Base-by-base conservation (phyloP, 2,797 vertebrate genomes). In the Gambusia yucatana region DNA sequence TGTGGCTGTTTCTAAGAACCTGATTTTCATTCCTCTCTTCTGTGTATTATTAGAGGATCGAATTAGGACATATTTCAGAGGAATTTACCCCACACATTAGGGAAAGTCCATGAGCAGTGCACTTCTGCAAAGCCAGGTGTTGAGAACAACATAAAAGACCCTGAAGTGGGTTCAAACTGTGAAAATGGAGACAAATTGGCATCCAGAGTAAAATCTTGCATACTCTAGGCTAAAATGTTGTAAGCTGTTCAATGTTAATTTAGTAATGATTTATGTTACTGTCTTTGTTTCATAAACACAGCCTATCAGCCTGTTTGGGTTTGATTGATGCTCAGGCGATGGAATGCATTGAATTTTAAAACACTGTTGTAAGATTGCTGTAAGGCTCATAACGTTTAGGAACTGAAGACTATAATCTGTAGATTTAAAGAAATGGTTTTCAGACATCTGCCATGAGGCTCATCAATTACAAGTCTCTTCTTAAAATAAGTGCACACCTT, bases 101-200 rank as follows among this genome's bases (percentile, higher is more conserved):
- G 88, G 86, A 89, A 90, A 89, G 85, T 92, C 91, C 86, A 80
- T 87, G 82, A 91, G 86, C 59, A 20, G 36, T 61, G 83, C 79
- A 76, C 83, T 41, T 79, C 85, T 87, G 89, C 70, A 86, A 79
- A 87, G 41, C 93, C 93, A 93, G 92, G 89, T 94, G 94, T 93
- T 92, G 10, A 82, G 73, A 30, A 57, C 41, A 55, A 80, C 77
- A 80, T 91, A 85, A 70, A 71, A 91, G 78, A 72, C 39, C 78
- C 55, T 82, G 77, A 73, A 28, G 1, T 57, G 65, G 76, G 77
- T 83, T 83, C 76, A 75, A 78, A 73, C 79, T 39, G 39, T 57
- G 73, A 88, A 88, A 76, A 5, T 72, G 70, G 72, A 77, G 67
- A 83, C 78, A 30, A 75, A 22, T 47, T 39, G 87, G 78, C 82